Evolutionary conservation across 2,888 invertebrate genomes (phyloP).

Genomic region (Nymphalis c-album): DNA sequence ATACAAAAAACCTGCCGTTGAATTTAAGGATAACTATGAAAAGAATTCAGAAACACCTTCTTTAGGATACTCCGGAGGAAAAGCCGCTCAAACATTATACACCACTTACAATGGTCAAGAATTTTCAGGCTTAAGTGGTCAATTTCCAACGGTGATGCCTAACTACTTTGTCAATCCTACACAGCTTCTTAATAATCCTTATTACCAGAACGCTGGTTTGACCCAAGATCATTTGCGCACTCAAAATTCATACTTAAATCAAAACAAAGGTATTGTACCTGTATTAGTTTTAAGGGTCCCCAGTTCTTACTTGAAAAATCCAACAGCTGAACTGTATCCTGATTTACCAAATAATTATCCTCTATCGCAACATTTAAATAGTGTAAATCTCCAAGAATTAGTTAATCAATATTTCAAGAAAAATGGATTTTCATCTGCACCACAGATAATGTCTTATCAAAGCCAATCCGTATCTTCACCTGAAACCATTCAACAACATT

Average conservation of each 20-base stretch:
- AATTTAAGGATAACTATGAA: slow-evolving; percentile 55
- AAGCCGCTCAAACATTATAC: slow-evolving; percentile 66
- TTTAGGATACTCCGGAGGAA: slow-evolving; percentile 40
- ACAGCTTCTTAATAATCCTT: slow-evolving; percentile 69
- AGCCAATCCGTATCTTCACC: slow-evolving; percentile 46
- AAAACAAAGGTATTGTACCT: slow-evolving; percentile 77
- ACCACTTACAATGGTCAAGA: slow-evolving; percentile 76
- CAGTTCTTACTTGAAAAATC: slow-evolving; percentile 79
- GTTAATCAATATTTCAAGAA: slow-evolving; percentile 79
- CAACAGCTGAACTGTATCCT: slow-evolving; percentile 78
- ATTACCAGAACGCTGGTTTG: slow-evolving; percentile 76
- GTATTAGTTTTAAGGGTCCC: slow-evolving; percentile 82
- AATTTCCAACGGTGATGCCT: slow-evolving; percentile 74
- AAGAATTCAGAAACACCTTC: slow-evolving; percentile 46
- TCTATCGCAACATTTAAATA: slow-evolving; percentile 77
- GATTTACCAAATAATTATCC: slow-evolving; percentile 81
- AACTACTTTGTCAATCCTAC: slow-evolving; percentile 73
- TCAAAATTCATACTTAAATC: slow-evolving; percentile 60
- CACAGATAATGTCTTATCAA: slow-evolving; percentile 66
- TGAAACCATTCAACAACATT: slow-evolving; percentile 59
- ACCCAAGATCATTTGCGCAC: slow-evolving; percentile 72
- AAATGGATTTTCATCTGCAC: slow-evolving; percentile 66
- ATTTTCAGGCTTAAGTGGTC: slow-evolving; percentile 68
- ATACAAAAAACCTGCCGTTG: slow-evolving; percentile 58
- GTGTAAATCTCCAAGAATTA: slow-evolving; percentile 79